phyloP scores from a whole-genome alignment of 1,140 invertebrate genomes.

The Aphaenogaster rudis region DNA sequence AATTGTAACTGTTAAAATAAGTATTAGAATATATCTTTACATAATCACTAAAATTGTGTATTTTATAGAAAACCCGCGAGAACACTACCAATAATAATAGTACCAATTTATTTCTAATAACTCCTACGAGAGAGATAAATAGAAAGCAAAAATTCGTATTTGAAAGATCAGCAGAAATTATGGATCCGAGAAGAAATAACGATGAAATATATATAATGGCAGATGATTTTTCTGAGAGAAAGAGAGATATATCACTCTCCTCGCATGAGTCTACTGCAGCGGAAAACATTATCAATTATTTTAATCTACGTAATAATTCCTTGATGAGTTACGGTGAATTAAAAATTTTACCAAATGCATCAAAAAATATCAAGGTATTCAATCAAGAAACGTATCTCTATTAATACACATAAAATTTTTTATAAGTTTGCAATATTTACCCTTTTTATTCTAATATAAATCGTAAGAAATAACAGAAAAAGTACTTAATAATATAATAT shows the following conservation, averaged over 20 bases:
- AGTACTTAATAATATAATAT: neutral
- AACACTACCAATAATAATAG: neutral
- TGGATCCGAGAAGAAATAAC: neutral
- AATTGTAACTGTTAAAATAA: neutral
- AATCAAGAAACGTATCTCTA: neutral
- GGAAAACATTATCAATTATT: conserved; percentile 18
- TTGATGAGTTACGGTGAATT: conserved; percentile 22
- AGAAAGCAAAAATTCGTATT: neutral
- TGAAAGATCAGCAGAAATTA: conserved; percentile 35
- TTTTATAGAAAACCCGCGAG: neutral
- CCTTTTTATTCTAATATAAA: neutral
- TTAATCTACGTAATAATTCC: neutral
- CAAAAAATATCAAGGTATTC: neutral
- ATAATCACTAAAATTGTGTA: conserved; percentile 2
- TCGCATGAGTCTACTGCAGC: neutral
- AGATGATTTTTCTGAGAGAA: neutral
- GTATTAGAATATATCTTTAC: neutral
- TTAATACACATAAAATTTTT: neutral
- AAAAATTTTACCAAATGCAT: neutral
- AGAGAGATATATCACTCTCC: neutral
- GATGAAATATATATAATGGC: neutral
- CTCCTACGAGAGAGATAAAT: neutral
- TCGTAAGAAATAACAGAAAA: neutral
- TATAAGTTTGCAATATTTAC: neutral
- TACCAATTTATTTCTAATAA: neutral